These are phyloP conservation scores for Branchellion lobata DNA, from an alignment of 2,888 invertebrate species.

Conservation along the genomic window DNA sequence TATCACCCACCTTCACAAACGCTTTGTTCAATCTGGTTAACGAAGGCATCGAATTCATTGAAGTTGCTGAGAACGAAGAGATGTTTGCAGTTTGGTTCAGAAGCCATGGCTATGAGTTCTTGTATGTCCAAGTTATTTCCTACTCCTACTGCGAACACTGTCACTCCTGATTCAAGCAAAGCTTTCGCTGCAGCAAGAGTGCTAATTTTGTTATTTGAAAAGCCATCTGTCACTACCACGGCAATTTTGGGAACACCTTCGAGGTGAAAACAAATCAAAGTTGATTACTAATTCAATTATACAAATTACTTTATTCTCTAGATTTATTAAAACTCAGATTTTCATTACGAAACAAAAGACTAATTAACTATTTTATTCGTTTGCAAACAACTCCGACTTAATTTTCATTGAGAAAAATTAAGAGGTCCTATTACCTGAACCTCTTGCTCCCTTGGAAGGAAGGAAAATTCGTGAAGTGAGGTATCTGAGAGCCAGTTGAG, in stretches of 20 bases:
- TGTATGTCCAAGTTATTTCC: constrained; percentile 1
- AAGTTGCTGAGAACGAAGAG: constrained; percentile 2
- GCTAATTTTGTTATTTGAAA: neutral
- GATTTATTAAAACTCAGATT: neutral
- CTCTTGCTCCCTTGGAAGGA: neutral
- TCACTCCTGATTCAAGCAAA: neutral
- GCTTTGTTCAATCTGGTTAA: constrained; percentile 3
- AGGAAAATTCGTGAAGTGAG: neutral
- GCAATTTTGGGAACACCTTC: constrained; percentile 23
- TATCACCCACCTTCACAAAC: constrained; percentile 6
- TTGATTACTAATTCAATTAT: too few relatives aligned
- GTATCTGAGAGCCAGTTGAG: constrained; percentile 10
- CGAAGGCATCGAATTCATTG: neutral
- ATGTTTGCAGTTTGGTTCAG: constrained; percentile 21
- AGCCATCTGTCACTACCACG: constrained; percentile 28
- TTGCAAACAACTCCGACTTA: too few relatives aligned
- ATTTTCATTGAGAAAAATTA: too few relatives aligned
- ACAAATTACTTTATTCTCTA: neutral
- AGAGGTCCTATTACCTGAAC: neutral
- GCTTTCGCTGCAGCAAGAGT: neutral
- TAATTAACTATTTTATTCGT: too few relatives aligned
- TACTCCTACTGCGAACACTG: constrained; percentile 13
- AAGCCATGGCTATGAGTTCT: constrained; percentile 23
- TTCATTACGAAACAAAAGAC: neutral
- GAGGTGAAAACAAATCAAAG: too few relatives aligned